Evolutionary conservation across 2,888 invertebrate species (phyloP).

Genomic region (Athripsodes cinereus): DNA sequence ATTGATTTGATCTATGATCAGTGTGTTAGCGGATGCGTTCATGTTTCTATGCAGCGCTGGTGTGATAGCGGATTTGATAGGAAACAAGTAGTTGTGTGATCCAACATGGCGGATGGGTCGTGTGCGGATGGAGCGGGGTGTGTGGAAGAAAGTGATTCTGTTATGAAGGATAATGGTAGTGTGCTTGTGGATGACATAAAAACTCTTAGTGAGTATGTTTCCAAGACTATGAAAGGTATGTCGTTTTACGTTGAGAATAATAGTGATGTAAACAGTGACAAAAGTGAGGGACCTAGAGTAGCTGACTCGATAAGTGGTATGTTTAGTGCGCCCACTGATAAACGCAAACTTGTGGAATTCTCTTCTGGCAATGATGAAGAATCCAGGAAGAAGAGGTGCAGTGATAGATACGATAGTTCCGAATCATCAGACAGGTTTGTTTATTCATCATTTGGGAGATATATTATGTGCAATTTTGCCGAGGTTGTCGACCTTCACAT

Average conservation of each 20-base stretch:
- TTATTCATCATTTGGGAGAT: conserved; percentile 23
- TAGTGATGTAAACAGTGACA: conserved; percentile 50
- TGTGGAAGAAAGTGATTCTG: conserved; percentile 52
- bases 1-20: background rate
- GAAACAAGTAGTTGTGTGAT: conserved; percentile 57
- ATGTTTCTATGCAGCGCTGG: background rate
- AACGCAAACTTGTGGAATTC: conserved; percentile 28
- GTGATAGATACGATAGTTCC: conserved; percentile 89
- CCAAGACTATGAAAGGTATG: conserved; percentile 41
- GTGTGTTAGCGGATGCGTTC: background rate
- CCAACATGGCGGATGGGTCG: conserved; percentile 81
- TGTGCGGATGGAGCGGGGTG: conserved; percentile 56
- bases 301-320: conserved; percentile 34
- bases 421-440: conserved; percentile 90
- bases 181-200: conserved; percentile 41
- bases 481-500: conserved; percentile 24
- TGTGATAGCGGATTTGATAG: background rate
- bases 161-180: conserved; percentile 49
- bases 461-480: background rate
- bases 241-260: conserved; percentile 47
- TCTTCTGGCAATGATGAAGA: conserved; percentile 42
- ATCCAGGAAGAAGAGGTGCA: conserved; percentile 76
- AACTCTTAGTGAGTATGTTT: conserved; percentile 49
- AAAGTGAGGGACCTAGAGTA: conserved; percentile 50
- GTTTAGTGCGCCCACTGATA: conserved; percentile 34